Evolutionary conservation across 2,797 vertebrate genomes (phyloP), one percentile per base, ranked within the genome.

Genomic region (Perodicticus potto): DNA sequence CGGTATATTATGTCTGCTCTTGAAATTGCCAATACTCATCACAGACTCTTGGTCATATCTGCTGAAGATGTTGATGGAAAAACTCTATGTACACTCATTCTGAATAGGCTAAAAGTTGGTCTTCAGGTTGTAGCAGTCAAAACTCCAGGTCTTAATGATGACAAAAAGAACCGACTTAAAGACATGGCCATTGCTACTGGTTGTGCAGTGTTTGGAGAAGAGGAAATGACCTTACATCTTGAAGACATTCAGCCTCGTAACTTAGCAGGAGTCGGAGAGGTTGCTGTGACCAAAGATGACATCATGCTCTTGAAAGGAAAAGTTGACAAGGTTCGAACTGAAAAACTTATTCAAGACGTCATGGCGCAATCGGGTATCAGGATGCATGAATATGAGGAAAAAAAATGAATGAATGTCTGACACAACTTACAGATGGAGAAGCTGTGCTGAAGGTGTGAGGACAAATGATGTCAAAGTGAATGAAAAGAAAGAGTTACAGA

Each of bases 401-500:
- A 32, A 29, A 65, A 65, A 65, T n/a, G 13, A 67, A 67, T 16
- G 14, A 32, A 67, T n/a, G 29, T 67, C 14, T 67, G 29, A 29
- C 63, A 67, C 32, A 67, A 67, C 63, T 67, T 67, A n/a, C 63
- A 17, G 63, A 67, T 67, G 63, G 63, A 67, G 29, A 32, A 67
- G 63, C 63, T 32, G 63, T 70, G n/a, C 9, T 22, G n/a, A 70
- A 70, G n/a, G 19, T 70, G 67, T 20, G 34, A 37, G 20, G 29
- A 67, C 29, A n/a, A 67, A 32, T 32, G 29, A 67, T 67, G 63
- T 1, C 63, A 16, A 67, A n/a, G 99, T 99, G 96, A 99, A 99
- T 1, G 99, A 99, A 98, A 99, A 99, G 98, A 99, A 99, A 89
- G 99, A 99, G 99, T 99, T 32, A 99, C 99, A 0, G 99, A 99